Percentiles rank a stretch among this genome's conserved stretches.
Conservation (phyloP, 2,113 vertebrate genomes). For the Cryptotis parvus region DNA sequence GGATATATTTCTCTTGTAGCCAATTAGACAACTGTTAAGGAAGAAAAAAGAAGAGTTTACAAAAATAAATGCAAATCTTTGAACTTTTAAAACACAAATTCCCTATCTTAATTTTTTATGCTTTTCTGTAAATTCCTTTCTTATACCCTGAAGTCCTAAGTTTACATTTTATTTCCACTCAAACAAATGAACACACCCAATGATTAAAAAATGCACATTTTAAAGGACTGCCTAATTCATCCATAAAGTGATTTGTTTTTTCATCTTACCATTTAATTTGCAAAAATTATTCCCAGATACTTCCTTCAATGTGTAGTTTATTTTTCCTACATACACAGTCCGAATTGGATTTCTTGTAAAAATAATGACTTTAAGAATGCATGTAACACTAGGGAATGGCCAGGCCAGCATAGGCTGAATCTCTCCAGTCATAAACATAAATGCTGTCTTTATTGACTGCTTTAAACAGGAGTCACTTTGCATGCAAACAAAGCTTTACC, state of each 20-base stretch:
- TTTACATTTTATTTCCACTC: neutral
- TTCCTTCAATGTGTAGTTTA: neutral
- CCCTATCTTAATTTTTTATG: neutral
- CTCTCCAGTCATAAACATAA: neutral
- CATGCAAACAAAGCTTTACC: slow-evolving; percentile 26
- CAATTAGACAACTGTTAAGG: slow-evolving; percentile 31
- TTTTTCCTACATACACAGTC: neutral
- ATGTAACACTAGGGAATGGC: neutral
- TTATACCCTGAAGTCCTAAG: neutral
- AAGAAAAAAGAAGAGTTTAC: neutral
- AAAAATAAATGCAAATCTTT: neutral
- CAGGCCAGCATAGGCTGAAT: neutral
- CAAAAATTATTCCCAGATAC: neutral
- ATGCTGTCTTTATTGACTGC: neutral
- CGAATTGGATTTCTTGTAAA: neutral
- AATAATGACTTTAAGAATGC: neutral
- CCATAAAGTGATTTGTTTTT: slow-evolving; percentile 11
- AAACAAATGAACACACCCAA: neutral
- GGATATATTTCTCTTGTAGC: neutral
- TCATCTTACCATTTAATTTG: slow-evolving; percentile 33
- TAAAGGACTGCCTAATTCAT: neutral
- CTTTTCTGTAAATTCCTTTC: neutral
- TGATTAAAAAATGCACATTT: neutral
- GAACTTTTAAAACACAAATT: slow-evolving; percentile 22
- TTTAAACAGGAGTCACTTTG: slow-evolving; percentile 44